Conservation (phyloP, 2,797 vertebrate genomes). For the Podarcis lilfordi region DNA sequence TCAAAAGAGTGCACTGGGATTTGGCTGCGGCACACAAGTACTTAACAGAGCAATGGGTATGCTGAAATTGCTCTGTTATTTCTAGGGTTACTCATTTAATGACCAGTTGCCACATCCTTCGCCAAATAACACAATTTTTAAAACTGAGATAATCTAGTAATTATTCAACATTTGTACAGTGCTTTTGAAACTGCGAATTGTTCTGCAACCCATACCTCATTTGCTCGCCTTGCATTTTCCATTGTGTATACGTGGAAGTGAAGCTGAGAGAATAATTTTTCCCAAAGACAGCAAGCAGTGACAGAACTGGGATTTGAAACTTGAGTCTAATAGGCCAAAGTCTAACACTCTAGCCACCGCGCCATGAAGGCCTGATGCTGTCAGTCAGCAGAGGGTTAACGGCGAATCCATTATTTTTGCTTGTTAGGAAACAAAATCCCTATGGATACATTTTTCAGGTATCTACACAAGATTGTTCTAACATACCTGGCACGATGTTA, state of each 20-base stretch:
- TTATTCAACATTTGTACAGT: neutral
- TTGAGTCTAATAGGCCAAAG: neutral
- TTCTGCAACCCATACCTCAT: neutral
- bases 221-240: neutral
- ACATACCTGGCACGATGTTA: slow-evolving; percentile 25
- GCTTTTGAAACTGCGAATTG: neutral
- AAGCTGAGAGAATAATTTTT: slow-evolving; percentile 18
- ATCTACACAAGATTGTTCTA: slow-evolving; percentile 48
- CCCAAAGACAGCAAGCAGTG: neutral
- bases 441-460: slow-evolving; percentile 48
- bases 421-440: slow-evolving; percentile 27
- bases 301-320: slow-evolving; percentile 8
- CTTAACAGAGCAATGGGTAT: slow-evolving; percentile 3
- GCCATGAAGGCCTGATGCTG: neutral
- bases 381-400: slow-evolving; percentile 31
- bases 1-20: neutral
- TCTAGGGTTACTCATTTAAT: slow-evolving; percentile 10
- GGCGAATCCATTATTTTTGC: slow-evolving; percentile 47
- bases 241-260: neutral
- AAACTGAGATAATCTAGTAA: slow-evolving; percentile 18
- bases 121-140: slow-evolving; percentile 10
- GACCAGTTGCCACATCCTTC: slow-evolving; percentile 13
- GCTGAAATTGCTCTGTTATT: neutral
- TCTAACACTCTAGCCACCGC: neutral
- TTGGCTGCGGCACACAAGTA: accelerated